These are phyloP conservation scores for Acanthosepion lycidas DNA, from an alignment of 2,888 invertebrate genomes.

Conservation along the genomic window DNA sequence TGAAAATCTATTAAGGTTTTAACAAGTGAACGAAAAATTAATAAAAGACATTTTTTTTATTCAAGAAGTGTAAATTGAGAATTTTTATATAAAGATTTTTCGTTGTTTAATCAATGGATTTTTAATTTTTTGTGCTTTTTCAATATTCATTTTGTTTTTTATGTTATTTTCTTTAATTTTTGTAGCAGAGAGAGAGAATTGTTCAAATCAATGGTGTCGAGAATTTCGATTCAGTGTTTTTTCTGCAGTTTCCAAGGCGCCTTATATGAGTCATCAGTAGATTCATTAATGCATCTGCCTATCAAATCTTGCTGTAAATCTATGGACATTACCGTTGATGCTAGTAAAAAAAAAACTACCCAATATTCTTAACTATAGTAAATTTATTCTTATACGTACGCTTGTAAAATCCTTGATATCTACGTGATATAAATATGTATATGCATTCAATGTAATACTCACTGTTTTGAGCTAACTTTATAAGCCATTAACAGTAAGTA, in stretches of 20 bases:
- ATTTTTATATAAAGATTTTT: not conserved
- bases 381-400: not conserved
- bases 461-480: not conserved
- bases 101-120: not conserved
- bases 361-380: not conserved
- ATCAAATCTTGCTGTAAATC: too few species aligned
- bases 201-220: not conserved
- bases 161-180: not conserved
- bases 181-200: not conserved
- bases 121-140: not conserved
- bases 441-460: not conserved
- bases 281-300: too few species aligned
- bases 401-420: too few species aligned
- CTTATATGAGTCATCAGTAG: too few species aligned
- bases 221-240: not conserved
- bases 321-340: too few species aligned
- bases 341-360: too few species aligned
- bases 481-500: not conserved
- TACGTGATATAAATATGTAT: too few species aligned
- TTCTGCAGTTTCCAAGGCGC: not conserved
- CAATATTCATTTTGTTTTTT: not conserved
- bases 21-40: not conserved
- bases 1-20: not conserved
- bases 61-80: too few species aligned
- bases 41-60: not conserved